Conservation (phyloP, 2,888 invertebrate species). For the Tanypteryx hageni region DNA sequence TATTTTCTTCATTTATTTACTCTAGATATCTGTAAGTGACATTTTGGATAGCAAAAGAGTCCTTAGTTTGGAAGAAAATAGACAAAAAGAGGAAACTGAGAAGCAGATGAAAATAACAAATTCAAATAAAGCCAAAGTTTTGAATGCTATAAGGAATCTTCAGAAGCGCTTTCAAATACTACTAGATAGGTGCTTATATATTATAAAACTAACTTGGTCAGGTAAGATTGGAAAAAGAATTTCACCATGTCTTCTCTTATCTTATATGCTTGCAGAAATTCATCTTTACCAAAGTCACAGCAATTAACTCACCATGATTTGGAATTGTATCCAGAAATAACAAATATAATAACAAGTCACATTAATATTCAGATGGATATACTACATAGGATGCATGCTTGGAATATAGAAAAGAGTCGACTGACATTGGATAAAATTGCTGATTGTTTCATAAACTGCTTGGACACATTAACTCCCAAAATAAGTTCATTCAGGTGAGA, state of each 20-base stretch:
- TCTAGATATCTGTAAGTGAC: slow-evolving; percentile 72
- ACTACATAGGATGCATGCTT: slow-evolving; percentile 82
- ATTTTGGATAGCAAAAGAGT: slow-evolving; percentile 73
- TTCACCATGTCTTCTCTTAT: too few species aligned
- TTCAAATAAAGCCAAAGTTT: slow-evolving; percentile 80
- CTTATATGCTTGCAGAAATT: slow-evolving; percentile 76
- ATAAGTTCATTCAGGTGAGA: slow-evolving; percentile 78
- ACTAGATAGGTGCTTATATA: slow-evolving; percentile 76
- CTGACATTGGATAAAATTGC: slow-evolving; percentile 81
- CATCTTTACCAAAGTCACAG: slow-evolving; percentile 79
- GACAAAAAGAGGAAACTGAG: slow-evolving; percentile 82
- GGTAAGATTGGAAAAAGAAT: background rate
- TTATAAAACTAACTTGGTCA: slow-evolving; percentile 61
- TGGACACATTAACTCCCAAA: slow-evolving; percentile 82
- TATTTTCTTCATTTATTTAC: background rate
- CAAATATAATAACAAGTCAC: slow-evolving; percentile 79
- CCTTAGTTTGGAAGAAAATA: slow-evolving; percentile 82
- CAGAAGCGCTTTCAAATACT: slow-evolving; percentile 80
- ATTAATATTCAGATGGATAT: slow-evolving; percentile 81
- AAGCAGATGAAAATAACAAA: slow-evolving; percentile 80
- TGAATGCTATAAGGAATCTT: slow-evolving; percentile 78
- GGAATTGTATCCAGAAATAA: slow-evolving; percentile 83
- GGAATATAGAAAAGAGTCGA: slow-evolving; percentile 83
- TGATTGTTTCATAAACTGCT: slow-evolving; percentile 81
- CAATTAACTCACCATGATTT: slow-evolving; percentile 79